Evolutionary conservation across 2,888 invertebrate species (phyloP).

Genomic region (Serrognathus titanus): DNA sequence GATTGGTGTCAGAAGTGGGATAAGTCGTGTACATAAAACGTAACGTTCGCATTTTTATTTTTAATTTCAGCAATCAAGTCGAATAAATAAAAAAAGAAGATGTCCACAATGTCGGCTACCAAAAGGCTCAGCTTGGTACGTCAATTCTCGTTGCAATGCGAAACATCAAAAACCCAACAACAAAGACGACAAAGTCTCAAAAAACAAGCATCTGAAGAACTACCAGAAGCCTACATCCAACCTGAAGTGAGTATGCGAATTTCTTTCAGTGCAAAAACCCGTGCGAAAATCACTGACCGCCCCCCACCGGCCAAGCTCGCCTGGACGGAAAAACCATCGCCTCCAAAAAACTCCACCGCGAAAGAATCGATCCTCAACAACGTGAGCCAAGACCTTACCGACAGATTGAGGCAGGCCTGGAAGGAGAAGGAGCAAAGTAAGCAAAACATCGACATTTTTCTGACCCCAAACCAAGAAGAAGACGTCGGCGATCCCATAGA

Average conservation of each 20-base stretch:
- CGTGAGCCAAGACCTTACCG: constrained; percentile 48
- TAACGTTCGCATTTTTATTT: no score
- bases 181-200: constrained; percentile 33
- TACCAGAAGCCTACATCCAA: constrained; percentile 1
- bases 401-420: constrained; percentile 52
- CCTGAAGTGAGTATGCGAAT: constrained; percentile 27
- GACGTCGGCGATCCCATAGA: constrained; percentile 16
- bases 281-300: constrained; percentile 22
- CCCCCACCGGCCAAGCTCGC: constrained; percentile 28
- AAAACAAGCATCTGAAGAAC: constrained; percentile 41
- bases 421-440: constrained; percentile 49
- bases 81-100: no score
- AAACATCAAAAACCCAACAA: constrained; percentile 25
- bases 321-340: constrained; percentile 26
- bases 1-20: no score
- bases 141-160: constrained; percentile 42
- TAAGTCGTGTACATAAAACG: no score
- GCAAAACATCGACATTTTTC: constrained; percentile 59
- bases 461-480: constrained; percentile 44
- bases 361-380: constrained; percentile 20
- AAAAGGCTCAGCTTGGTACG: constrained; percentile 39
- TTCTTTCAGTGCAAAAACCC: constrained; percentile 28
- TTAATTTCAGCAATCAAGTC: no score
- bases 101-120: neutral
- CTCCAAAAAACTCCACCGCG: neutral